Conservation (phyloP, 2,888 invertebrate species). For the Noctua pronuba region DNA sequence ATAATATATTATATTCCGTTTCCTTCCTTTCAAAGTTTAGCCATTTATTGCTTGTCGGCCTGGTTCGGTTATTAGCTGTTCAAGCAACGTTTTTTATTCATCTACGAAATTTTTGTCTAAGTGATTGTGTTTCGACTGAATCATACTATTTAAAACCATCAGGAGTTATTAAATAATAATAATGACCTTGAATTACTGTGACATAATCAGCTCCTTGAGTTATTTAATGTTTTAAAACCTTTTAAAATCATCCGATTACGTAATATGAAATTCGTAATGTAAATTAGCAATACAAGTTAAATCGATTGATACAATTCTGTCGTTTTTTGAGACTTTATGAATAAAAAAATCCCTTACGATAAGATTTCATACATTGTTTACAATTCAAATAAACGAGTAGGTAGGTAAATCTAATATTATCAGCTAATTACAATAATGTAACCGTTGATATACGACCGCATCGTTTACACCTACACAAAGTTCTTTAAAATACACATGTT, state of each 20-base stretch:
- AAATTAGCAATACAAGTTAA: conserved; percentile 24
- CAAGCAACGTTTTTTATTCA: neutral
- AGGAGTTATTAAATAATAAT: conserved; percentile 13
- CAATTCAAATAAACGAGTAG: conserved; percentile 31
- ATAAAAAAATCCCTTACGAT: neutral
- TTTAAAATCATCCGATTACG: conserved; percentile 11
- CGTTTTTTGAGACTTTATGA: neutral
- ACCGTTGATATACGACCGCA: conserved; percentile 34
- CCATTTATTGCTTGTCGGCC: neutral
- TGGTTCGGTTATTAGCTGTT: neutral
- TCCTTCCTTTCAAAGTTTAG: neutral
- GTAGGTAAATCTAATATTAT: conserved; percentile 27
- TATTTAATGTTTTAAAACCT: conserved; percentile 22
- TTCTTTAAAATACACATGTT: conserved; percentile 59
- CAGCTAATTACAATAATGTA: conserved; percentile 52
- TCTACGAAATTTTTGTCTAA: neutral
- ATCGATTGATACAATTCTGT: conserved; percentile 21
- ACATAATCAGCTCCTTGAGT: conserved; percentile 12
- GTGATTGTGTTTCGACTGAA: neutral
- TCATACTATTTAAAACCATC: neutral
- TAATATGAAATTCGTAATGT: conserved; percentile 22
- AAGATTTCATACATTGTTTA: conserved; percentile 16
- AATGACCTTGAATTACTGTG: conserved; percentile 9
- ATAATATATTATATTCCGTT: neutral
- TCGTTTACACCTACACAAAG: conserved; percentile 51